Percentiles rank a stretch among this genome's conserved stretches.
Evolutionary conservation across 1,140 invertebrate species (phyloP).

Genomic region (Amyelois transitella): DNA sequence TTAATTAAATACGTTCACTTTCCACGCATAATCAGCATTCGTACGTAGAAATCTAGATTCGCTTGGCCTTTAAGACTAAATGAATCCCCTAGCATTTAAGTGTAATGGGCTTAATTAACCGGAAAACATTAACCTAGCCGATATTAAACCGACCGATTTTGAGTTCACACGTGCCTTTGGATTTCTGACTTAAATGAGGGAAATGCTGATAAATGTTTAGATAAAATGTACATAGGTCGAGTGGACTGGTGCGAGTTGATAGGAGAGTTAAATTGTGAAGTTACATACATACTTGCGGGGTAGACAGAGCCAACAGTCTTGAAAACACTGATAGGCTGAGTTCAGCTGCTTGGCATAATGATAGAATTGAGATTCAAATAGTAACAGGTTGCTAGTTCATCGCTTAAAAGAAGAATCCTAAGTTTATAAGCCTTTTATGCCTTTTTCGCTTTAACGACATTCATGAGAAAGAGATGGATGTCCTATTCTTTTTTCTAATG

Average conservation of each 20-base stretch:
- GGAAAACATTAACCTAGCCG: not conserved
- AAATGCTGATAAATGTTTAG: too few species aligned
- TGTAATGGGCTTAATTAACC: slow-evolving; percentile 1
- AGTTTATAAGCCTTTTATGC: not conserved
- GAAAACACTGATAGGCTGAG: not conserved
- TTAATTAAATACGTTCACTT: too few species aligned
- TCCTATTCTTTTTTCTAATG: not conserved
- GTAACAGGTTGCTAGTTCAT: too few species aligned
- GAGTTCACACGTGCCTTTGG: not conserved
- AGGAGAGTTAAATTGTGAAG: not conserved
- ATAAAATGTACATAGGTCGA: not conserved
- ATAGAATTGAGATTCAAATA: too few species aligned
- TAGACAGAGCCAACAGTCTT: too few species aligned
- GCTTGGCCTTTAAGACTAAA: too few species aligned
- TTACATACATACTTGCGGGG: not conserved
- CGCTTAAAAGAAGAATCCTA: too few species aligned
- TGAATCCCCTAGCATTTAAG: not conserved
- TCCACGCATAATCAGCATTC: too few species aligned
- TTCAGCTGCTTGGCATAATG: too few species aligned
- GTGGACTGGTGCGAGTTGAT: not conserved
- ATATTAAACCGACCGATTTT: not conserved
- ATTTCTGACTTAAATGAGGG: not conserved
- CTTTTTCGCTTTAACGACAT: not conserved
- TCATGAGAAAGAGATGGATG: too few species aligned
- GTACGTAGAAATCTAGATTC: too few species aligned